Conservation (phyloP, 2,113 vertebrate genomes). For the Ciconia stormi region DNA sequence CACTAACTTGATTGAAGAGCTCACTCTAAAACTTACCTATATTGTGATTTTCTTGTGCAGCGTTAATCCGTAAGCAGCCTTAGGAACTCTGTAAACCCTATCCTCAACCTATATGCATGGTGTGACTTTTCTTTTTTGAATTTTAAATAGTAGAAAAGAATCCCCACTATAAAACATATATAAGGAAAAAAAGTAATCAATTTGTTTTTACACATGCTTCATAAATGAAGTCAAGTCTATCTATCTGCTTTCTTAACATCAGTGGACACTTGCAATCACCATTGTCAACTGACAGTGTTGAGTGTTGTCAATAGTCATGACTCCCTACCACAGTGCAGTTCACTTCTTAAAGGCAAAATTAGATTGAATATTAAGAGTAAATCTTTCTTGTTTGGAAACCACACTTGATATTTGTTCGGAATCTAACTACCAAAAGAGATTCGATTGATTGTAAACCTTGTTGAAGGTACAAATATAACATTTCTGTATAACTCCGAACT, state of each 20-base stretch:
- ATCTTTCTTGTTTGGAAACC: not conserved
- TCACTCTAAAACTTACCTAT: not conserved
- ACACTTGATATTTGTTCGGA: not conserved
- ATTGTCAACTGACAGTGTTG: not conserved
- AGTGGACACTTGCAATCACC: not conserved
- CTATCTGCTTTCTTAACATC: not conserved
- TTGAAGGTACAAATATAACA: not conserved
- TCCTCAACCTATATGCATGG: not conserved
- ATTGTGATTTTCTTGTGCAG: not conserved
- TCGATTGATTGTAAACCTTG: not conserved
- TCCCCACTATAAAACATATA: not conserved
- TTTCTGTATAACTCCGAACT: not conserved
- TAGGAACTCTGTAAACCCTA: not conserved
- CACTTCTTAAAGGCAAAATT: not conserved
- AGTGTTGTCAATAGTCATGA: not conserved
- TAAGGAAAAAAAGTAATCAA: not conserved
- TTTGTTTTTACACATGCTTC: slow-evolving; percentile 2
- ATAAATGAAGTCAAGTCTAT: not conserved
- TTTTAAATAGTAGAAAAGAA: slow-evolving; percentile 13
- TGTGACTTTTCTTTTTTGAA: not conserved
- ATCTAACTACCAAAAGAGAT: not conserved
- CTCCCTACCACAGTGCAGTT: not conserved
- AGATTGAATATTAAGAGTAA: not conserved
- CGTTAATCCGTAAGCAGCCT: not conserved
- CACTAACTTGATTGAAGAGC: not conserved